These are phyloP conservation scores for Hydropotes inermis DNA, from an alignment of 2,113 vertebrate genomes.

Conservation along the genomic window DNA sequence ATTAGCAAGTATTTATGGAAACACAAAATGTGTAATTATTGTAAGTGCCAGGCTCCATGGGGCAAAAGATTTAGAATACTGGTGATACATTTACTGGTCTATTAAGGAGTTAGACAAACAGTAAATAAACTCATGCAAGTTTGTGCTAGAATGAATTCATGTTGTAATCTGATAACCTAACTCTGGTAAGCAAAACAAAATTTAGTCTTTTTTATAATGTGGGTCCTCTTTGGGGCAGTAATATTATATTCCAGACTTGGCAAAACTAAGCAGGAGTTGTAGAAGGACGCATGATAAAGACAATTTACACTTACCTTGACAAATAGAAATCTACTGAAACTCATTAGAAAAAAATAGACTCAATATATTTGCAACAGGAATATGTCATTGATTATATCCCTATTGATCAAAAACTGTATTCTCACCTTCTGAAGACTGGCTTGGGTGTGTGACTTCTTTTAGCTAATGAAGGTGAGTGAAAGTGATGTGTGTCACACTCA, in stretches of 20 bases:
- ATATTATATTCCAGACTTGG: background rate
- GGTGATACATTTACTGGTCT: background rate
- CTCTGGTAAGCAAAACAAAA: background rate
- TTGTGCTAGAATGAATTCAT: slow-evolving; percentile 6
- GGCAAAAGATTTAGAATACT: background rate
- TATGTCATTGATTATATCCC: background rate
- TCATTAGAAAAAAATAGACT: background rate
- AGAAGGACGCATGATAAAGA: background rate
- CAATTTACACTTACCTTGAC: background rate
- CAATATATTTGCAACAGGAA: background rate
- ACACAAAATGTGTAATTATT: background rate
- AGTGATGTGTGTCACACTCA: background rate
- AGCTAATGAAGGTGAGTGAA: background rate
- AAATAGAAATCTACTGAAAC: background rate
- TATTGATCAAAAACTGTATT: background rate
- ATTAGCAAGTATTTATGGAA: slow-evolving; percentile 17
- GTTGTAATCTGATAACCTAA: background rate
- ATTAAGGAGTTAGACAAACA: background rate
- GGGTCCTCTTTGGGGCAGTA: background rate
- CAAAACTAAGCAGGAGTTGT: background rate
- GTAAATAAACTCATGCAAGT: background rate
- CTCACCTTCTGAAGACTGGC: background rate
- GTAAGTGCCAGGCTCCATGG: background rate
- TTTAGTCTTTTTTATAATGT: background rate
- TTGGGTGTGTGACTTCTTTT: background rate